These are phyloP conservation scores for Dasyurus viverrinus DNA, from an alignment of 2,113 vertebrate genomes.

Conservation along the genomic window DNA sequence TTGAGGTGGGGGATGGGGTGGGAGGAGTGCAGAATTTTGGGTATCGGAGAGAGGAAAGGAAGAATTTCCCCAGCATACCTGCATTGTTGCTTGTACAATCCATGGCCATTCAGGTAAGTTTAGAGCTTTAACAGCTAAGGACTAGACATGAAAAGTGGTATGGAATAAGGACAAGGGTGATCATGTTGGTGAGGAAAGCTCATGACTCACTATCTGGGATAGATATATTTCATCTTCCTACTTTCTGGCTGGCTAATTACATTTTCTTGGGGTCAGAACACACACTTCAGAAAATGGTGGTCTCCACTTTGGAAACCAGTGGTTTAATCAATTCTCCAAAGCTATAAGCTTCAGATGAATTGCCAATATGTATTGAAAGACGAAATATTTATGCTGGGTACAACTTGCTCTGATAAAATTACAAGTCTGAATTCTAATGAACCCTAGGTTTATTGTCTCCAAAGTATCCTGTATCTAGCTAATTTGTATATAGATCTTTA, in stretches of 20 bases:
- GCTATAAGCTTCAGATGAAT: not conserved
- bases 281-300: not conserved
- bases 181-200: not conserved
- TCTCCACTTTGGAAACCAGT: not conserved
- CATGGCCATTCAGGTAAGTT: not conserved
- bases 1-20: not conserved
- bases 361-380: not conserved
- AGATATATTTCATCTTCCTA: not conserved
- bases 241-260: not conserved
- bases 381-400: not conserved
- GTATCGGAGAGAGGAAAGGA: not conserved
- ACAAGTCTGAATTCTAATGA: not conserved
- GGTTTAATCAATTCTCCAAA: not conserved
- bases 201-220: not conserved
- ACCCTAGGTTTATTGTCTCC: not conserved
- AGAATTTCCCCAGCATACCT: not conserved
- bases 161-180: not conserved
- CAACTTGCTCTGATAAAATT: not conserved
- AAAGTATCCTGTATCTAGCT: not conserved
- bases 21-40: not conserved
- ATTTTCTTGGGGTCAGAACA: not conserved
- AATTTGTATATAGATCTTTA: not conserved
- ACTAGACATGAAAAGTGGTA: not conserved
- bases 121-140: not conserved
- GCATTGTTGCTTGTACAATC: not conserved